Base-by-base conservation (phyloP, 2,113 vertebrate genomes). In the Sciurus niger region DNA sequence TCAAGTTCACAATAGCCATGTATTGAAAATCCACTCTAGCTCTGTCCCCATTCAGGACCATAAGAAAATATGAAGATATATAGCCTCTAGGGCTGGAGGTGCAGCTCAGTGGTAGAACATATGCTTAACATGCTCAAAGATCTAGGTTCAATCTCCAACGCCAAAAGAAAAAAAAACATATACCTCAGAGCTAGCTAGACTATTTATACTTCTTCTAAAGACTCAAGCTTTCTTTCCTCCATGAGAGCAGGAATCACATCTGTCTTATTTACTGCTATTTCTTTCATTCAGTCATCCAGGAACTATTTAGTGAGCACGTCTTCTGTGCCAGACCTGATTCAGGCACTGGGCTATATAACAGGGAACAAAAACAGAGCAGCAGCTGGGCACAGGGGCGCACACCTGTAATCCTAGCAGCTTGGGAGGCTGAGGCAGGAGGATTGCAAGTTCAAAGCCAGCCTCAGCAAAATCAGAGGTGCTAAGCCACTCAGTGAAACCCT, bases 291-390 rank as follows among this genome's bases (percentile, higher is more conserved):
- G 67, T 89, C 70, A 73, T 16, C 34, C 34, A 76, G 72, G 11
- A 91, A 70, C 84, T 73, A 92, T 74, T 95, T 63, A 91, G 8
- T 37, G 55, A 97, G 32, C 55, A 55, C 43, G n/a, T 80, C 53
- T 13, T n/a, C 25, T 32, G 80, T 58, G 37, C 74, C n/a, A 55
- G 77, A 12, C 4, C 73, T 55, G 48, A n/a, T 48, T 77, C 37
- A 89, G 53, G 22, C 37, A n/a, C 55, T n/a, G 13, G n/a, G 32
- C 40, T 43, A 55, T 13, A 86, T 53, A 37, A 37, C 2, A 68
- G 4, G 22, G 30, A 93, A 76, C 2, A 46, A 83, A 93, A 82
- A 34, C 22, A 46, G 92, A 53, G 14, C 10, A n/a, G 22, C 43
- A 48, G 6, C 7, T 9, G 46, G 46, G 46, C 46, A 48, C 46